Conservation (phyloP, 2,113 vertebrate genomes). For the Megaceryle maxima region DNA sequence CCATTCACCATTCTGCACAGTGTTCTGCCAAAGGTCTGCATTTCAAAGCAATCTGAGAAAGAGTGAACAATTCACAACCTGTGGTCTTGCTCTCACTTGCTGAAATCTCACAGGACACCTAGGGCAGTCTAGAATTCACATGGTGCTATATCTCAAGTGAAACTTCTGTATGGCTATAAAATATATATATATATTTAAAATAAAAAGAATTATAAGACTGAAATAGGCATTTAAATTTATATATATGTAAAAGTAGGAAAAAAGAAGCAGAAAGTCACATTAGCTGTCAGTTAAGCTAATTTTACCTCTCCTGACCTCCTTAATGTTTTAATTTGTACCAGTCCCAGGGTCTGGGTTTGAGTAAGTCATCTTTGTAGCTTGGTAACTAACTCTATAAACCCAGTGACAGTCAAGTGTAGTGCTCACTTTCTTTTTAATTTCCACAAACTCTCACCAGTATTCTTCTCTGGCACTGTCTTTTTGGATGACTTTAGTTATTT, state of each 20-base stretch:
- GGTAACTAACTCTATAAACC: neutral
- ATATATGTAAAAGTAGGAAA: neutral
- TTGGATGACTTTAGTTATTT: neutral
- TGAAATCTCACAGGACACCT: neutral
- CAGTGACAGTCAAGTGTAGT: fast-evolving
- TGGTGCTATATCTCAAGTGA: neutral
- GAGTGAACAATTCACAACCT: neutral
- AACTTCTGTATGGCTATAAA: neutral
- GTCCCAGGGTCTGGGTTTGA: neutral
- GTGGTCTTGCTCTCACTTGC: neutral
- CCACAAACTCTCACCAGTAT: neutral
- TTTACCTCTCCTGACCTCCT: neutral
- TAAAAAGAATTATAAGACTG: too few species aligned
- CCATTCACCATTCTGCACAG: neutral
- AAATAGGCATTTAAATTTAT: too few species aligned
- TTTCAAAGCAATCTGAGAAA: neutral
- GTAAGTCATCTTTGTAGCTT: neutral
- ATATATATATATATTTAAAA: neutral
- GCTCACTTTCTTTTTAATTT: neutral
- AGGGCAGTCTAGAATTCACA: neutral
- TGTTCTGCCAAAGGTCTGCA: neutral
- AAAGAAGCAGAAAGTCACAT: neutral
- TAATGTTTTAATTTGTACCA: neutral
- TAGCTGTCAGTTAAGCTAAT: neutral
- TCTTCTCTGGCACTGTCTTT: neutral